Conservation (phyloP, 2,888 invertebrate species). For the Aelia acuminata region DNA sequence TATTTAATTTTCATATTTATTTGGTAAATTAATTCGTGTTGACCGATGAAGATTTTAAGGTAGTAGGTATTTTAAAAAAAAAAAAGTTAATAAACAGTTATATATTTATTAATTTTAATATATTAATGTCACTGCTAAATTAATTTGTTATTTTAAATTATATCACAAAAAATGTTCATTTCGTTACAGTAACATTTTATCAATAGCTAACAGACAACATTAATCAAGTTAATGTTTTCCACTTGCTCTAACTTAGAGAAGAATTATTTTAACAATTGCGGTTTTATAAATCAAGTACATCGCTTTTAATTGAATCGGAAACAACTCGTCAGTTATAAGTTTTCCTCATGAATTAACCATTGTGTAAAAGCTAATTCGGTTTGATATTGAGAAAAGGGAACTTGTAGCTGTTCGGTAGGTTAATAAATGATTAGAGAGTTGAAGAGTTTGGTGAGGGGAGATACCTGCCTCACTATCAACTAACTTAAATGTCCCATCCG, state of each 20-base stretch:
- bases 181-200: not conserved
- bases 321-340: not conserved
- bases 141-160: too few species aligned
- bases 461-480: not conserved
- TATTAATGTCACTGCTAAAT: too few species aligned
- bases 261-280: not conserved
- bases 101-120: too few species aligned
- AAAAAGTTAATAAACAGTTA: too few species aligned
- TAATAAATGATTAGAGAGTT: not conserved
- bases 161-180: too few species aligned
- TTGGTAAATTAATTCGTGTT: too few species aligned
- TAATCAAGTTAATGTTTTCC: not conserved
- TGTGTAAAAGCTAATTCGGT: not conserved
- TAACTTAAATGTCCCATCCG: slow-evolving; percentile 23
- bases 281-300: not conserved
- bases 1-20: too few species aligned
- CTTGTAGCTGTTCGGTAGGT: not conserved
- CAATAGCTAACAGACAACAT: not conserved
- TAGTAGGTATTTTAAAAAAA: too few species aligned
- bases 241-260: not conserved
- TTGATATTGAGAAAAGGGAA: not conserved
- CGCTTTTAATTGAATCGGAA: not conserved
- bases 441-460: not conserved
- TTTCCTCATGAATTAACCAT: not conserved
- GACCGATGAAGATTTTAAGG: too few species aligned